Percentiles rank a stretch among this genome's conserved stretches.
phyloP scores from a whole-genome alignment of 2,113 vertebrate species.

The Miniopterus natalensis region DNA sequence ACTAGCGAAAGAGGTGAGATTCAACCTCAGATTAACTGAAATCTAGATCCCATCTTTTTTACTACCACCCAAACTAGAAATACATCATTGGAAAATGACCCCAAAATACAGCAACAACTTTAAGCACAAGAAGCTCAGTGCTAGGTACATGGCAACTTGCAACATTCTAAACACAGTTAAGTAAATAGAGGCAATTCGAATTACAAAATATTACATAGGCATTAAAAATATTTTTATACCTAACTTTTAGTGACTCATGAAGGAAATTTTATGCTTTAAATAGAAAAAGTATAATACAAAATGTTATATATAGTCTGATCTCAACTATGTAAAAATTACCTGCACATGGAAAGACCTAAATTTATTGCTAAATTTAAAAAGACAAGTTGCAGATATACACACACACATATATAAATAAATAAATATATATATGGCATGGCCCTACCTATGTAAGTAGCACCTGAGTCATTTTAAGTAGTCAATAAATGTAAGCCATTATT shows the following conservation, averaged over 20 bases:
- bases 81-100: neutral
- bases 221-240: slow-evolving; percentile 64
- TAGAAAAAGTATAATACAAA: slow-evolving; percentile 46
- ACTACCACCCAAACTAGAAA: neutral
- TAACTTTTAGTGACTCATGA: slow-evolving; percentile 18
- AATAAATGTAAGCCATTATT: slow-evolving; percentile 53
- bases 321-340: slow-evolving; percentile 48
- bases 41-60: neutral
- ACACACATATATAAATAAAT: too few species aligned
- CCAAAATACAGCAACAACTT: neutral
- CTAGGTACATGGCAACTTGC: neutral
- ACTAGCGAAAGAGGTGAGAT: neutral
- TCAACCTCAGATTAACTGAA: neutral
- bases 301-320: neutral
- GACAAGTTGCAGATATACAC: neutral
- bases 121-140: neutral
- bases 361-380: slow-evolving; percentile 42
- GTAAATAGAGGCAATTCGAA: neutral
- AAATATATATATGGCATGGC: neutral
- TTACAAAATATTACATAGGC: slow-evolving; percentile 6
- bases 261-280: slow-evolving; percentile 33
- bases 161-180: slow-evolving; percentile 37
- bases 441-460: neutral
- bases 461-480: slow-evolving; percentile 47
- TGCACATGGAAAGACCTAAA: slow-evolving; percentile 40